Evolutionary conservation across 1,140 invertebrate species (phyloP), one percentile per base, ranked within the genome.

Genomic region (Grapholita molesta): DNA sequence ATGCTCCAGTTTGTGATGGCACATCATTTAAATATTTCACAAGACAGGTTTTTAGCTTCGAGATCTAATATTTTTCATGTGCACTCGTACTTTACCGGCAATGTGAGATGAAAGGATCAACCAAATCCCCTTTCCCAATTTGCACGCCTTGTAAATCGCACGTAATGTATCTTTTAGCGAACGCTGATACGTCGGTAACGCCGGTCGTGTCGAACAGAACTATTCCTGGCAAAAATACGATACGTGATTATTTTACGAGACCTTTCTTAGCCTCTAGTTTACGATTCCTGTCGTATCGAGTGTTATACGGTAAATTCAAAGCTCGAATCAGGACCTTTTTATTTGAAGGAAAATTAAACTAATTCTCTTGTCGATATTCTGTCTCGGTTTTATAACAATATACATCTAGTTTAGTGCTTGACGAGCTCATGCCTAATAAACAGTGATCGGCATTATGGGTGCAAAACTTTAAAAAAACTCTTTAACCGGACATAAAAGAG

Each of bases 131-230:
- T 48, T 48, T 21, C n/a, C 18, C 42, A 48, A 48, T 48, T 48
- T 21, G 42, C 42, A 48, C 55, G 55, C 12, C 55, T 61, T 61
- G 24, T 15, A 61, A 32, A 61, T 61, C 55, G 24, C 12, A n/a
- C 55, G 15, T 61, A 25, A 55, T 55, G 53, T 55, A 55, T 24
- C 24, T 61, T 61, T 30, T 61, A 61, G 12, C 55, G 25, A 61
- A 61, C 8, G 55, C 55, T 61, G 55, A 61, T 61, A 15, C 55
- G 55, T 1, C 11, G 55, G 30, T 30, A 30, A 15, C 55, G 55
- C 4, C 11, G 55, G 30, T 30, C 55, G 55, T 61, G 28, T 15
- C 55, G 25, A 57, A 32, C 6, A n/a, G 15, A 61, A 61, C 55
- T 61, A 61, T 61, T 61, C 25, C 9, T 18, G 24, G 25, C n/a